Evolutionary conservation across 2,113 vertebrate species (phyloP).

Genomic region (Ictalurus furcatus): DNA sequence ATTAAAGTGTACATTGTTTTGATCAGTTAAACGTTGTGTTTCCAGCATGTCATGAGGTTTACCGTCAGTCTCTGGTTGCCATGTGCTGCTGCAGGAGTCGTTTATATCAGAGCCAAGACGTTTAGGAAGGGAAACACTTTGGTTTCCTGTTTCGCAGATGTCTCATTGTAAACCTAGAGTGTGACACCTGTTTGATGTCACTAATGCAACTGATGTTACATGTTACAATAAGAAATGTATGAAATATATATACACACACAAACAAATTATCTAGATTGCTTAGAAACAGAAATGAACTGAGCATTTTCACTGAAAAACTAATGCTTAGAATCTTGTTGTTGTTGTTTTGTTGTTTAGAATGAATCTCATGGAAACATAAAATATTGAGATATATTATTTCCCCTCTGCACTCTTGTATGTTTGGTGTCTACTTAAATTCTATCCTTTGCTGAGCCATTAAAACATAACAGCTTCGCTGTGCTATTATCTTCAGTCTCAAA

Average conservation of each 20-base stretch:
- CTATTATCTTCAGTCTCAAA: constrained; percentile 22
- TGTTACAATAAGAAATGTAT: neutral
- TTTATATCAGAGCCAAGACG: constrained; percentile 17
- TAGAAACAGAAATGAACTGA: neutral
- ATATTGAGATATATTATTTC: neutral
- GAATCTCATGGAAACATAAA: neutral
- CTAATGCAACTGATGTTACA: neutral
- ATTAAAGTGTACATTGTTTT: neutral
- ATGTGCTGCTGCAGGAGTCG: constrained; percentile 27
- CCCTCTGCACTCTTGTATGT: neutral
- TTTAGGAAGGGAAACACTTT: constrained; percentile 48
- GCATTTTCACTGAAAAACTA: neutral
- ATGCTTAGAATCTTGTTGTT: neutral
- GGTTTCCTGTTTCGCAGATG: constrained; percentile 51
- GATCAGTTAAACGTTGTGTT: constrained; percentile 40
- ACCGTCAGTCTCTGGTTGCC: constrained; percentile 23
- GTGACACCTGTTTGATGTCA: constrained; percentile 40
- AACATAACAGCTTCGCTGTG: neutral
- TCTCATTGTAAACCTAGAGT: constrained; percentile 4
- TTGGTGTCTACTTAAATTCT: neutral
- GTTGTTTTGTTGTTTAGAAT: neutral
- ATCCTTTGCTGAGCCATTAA: neutral
- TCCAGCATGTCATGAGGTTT: constrained; percentile 16
- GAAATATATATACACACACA: neutral
- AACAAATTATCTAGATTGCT: neutral